Evolutionary conservation across 2,888 invertebrate genomes (phyloP).

Genomic region (Pseudococcus longispinus): DNA sequence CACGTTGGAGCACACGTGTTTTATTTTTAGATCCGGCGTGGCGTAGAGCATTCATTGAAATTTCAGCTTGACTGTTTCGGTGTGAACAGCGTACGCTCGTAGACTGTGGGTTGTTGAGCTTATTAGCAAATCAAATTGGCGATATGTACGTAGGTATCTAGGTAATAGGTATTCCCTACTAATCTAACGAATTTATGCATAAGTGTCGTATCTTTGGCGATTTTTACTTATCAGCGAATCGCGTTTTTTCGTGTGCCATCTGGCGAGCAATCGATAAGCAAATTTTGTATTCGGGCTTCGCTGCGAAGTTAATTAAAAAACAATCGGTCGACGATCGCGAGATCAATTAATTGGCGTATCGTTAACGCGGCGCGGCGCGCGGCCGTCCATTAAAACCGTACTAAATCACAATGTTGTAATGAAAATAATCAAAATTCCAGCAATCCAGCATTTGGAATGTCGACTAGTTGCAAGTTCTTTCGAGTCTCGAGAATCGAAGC

Average conservation of each 20-base stretch:
- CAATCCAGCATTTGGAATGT: conserved; percentile 5
- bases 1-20: background rate
- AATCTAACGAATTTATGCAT: background rate
- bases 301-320: background rate
- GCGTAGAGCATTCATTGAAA: background rate
- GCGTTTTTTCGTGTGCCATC: background rate
- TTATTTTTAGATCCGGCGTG: background rate
- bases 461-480: background rate
- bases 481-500: background rate
- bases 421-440: conserved; percentile 29
- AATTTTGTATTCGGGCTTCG: background rate
- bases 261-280: background rate
- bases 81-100: background rate
- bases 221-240: background rate
- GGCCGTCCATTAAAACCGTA: background rate
- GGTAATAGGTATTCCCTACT: no score
- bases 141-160: background rate
- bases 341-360: background rate
- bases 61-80: background rate
- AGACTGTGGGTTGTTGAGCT: background rate
- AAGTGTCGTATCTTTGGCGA: background rate
- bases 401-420: background rate
- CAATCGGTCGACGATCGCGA: background rate
- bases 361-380: background rate
- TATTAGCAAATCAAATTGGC: background rate